Evolutionary conservation across 2,888 invertebrate species (phyloP), one percentile per base, ranked within the genome.

Genomic region (Eupithecia centaureata): DNA sequence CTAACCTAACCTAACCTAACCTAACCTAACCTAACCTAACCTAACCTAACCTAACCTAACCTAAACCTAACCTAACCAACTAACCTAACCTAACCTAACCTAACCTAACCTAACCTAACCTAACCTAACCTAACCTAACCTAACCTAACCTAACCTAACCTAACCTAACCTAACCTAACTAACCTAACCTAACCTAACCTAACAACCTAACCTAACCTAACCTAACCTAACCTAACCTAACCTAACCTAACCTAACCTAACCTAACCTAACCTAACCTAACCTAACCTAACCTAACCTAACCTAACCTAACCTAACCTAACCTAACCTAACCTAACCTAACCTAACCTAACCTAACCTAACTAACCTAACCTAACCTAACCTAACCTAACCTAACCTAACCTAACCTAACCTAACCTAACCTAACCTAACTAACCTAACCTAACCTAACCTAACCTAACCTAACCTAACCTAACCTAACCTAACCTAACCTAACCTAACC

Each of bases 301-400:
- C 65, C 65, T 65, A 65, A 65, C 65, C 65, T 65, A 65, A 65
- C 65, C 65, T 65, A 65, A 65, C 65, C 65, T 65, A 65, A 65
- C 65, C 65, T 65, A 65, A 66, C 65, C 65, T 66, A 66, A 66
- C 65, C 65, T 66, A 66, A 66, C 65, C 65, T 66, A 66, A 66
- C 65, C 65, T 66, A 66, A 66, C 65, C 65, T 66, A 66, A 66
- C 65, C 60, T 60, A 60, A 60, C 64, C 64, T 64, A 66, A 66
- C 65, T 28, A 28, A 28, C 28, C 28, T 28, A 28, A 28, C 28
- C 65, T 66, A 66, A 66, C 65, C 65, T 66, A 66, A 66, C 65
- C 65, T 66, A 66, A 66, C 65, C 65, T 66, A 66, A 66, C 65
- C 65, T 66, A 66, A 66, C 65, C 65, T 66, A 66, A 66, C 65